A percentile compares a stretch with the other conserved stretches of the same genome.
These are phyloP conservation scores for Tolmerus cingulatus DNA, from an alignment of 2,888 invertebrate genomes.

Conservation along the genomic window DNA sequence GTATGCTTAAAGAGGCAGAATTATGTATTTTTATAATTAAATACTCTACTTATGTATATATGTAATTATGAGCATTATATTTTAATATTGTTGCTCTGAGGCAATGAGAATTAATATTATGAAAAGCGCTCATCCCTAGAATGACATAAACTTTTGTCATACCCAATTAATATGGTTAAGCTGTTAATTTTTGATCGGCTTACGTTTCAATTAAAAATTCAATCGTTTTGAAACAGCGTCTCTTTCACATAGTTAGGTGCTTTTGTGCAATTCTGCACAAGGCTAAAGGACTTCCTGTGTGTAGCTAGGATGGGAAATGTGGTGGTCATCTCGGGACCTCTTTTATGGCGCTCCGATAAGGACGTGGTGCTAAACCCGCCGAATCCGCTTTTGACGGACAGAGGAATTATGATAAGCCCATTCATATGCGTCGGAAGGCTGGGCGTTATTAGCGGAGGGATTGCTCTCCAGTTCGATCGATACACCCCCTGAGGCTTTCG, in stretches of 20 bases:
- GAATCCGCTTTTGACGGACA: background rate
- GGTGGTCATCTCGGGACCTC: background rate
- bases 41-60: too few relatives aligned
- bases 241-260: background rate
- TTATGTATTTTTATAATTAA: too few relatives aligned
- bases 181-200: too few relatives aligned
- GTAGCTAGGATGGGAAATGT: background rate
- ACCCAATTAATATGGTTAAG: too few relatives aligned
- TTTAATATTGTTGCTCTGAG: too few relatives aligned
- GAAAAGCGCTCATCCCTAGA: too few relatives aligned
- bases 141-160: too few relatives aligned
- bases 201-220: background rate
- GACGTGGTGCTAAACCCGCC: background rate
- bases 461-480: background rate
- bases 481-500: constrained; percentile 10
- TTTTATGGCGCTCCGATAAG: constrained; percentile 6
- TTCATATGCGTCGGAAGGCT: constrained; percentile 19
- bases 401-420: constrained; percentile 3
- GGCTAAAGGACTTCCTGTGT: background rate
- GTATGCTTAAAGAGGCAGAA: too few relatives aligned
- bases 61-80: too few relatives aligned
- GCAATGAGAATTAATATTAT: too few relatives aligned
- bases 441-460: constrained; percentile 8
- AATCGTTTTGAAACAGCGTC: background rate
- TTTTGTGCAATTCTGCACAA: background rate